Conservation (phyloP, 37 sponge, comb jelly and placozoan species). For the Mnemiopsis leidyi region DNA sequence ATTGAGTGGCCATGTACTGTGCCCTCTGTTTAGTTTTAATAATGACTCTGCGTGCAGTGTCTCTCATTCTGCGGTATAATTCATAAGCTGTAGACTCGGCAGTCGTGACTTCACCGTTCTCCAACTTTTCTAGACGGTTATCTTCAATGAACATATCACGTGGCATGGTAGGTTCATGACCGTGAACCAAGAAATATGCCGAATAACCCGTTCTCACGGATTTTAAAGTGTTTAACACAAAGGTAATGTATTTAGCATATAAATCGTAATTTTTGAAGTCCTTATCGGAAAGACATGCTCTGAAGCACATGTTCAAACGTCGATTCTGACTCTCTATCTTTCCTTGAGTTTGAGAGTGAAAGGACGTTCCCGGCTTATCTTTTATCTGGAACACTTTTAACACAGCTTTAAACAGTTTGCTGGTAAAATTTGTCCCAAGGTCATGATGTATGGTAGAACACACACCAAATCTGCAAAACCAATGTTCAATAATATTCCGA, state of each 20-base stretch:
- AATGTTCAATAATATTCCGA: neutral
- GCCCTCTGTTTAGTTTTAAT: neutral
- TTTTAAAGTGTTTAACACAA: neutral
- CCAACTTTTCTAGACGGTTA: neutral
- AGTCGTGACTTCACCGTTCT: neutral
- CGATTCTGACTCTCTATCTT: neutral
- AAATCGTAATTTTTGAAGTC: slow-evolving; percentile 11
- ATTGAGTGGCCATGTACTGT: slow-evolving; percentile 16
- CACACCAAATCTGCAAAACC: neutral
- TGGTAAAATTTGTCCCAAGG: neutral
- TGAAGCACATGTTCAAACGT: neutral
- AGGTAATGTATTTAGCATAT: neutral
- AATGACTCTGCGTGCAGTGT: neutral
- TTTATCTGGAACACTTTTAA: neutral
- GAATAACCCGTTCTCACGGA: neutral
- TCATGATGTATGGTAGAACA: neutral
- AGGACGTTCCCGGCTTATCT: neutral
- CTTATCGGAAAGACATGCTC: neutral
- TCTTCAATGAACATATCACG: neutral
- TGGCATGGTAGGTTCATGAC: neutral
- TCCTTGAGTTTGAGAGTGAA: neutral
- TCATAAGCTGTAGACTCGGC: neutral
- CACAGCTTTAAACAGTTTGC: neutral
- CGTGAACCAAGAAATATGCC: neutral
- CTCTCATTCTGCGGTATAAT: neutral